Evolutionary conservation across 2,797 vertebrate species (phyloP), one percentile per base, ranked within the genome.

Genomic region (Xiphorhynchus erythropygius): DNA sequence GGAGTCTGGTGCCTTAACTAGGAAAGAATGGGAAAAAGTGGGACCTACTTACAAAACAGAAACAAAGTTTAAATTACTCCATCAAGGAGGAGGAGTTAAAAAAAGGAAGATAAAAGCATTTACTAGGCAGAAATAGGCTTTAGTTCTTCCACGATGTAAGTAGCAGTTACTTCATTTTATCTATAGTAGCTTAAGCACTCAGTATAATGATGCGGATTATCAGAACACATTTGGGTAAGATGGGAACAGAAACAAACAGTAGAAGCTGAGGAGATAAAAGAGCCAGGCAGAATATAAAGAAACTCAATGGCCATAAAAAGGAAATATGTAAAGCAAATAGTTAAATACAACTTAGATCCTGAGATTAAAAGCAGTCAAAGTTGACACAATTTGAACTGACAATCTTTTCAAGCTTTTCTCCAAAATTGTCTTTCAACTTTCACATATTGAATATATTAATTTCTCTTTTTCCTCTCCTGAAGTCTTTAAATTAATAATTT

Each of bases 11-110:
- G 50, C 41, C 24, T 69, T 52, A 63, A 63, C 16, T 33, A 56
- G 10, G 9, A 63, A 69, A 77, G 7, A n/a, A 21, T 3, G 2
- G 23, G 11, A 13, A n/a, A 46, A 65, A n/a, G 3, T 3, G 1
- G 6, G 13, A 73, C 4, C 7, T 69, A n/a, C 18, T n/a, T 42
- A 12, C 46, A 57, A 50, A 63, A 41, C 13, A 35, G 21, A 64
- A 10, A 3, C 7, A 37, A 23, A 60, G 1, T 52, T 52, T 27
- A 60, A 11, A 19, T 35, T 46, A 69, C 17, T 11, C 12, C 2
- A 70, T 47, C 1, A 2, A 27, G 49, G 27, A 10, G 27, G 47
- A 41, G 41, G 24, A 24, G 47, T 24, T 24, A 24, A 47, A 28
- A 50, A 55, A n/a, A n/a, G 19, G 25, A 37, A 9, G 17, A 27